phyloP scores from a whole-genome alignment of 2,888 invertebrate species.

The Philopedon plagiatum region DNA sequence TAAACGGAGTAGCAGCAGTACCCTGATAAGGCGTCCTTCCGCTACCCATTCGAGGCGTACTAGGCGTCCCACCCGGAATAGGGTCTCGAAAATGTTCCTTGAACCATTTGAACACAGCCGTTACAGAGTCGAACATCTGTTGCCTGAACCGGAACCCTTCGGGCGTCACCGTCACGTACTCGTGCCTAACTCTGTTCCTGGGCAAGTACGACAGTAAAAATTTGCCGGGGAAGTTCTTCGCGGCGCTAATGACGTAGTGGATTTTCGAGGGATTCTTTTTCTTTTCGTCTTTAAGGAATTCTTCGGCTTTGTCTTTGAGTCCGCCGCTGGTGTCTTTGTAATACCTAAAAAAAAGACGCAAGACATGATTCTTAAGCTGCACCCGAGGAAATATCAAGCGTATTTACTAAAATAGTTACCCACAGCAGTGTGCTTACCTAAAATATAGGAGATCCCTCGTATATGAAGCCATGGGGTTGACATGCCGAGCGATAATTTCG shows the following conservation, averaged over 20 bases:
- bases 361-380: background rate
- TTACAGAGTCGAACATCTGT: conserved; percentile 88
- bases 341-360: conserved; percentile 70
- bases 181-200: conserved; percentile 86
- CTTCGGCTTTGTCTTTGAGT: conserved; percentile 89
- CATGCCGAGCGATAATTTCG: conserved; percentile 97
- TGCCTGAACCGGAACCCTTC: conserved; percentile 91
- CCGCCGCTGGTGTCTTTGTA: conserved; percentile 85
- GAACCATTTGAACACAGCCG: conserved; percentile 92
- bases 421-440: too few species aligned
- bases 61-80: conserved; percentile 81
- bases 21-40: conserved; percentile 61
- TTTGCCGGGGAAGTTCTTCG: conserved; percentile 90
- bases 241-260: conserved; percentile 88
- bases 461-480: conserved; percentile 96
- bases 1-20: conserved; percentile 42
- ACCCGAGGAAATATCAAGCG: too few species aligned
- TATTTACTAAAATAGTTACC: too few species aligned
- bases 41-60: conserved; percentile 76
- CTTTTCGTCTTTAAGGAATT: conserved; percentile 89
- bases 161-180: conserved; percentile 91
- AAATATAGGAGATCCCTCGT: conserved; percentile 92
- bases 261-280: conserved; percentile 89
- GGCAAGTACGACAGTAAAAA: conserved; percentile 96
- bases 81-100: conserved; percentile 98